Conservation (phyloP, 1,140 invertebrate genomes). For the Lerema accius region DNA sequence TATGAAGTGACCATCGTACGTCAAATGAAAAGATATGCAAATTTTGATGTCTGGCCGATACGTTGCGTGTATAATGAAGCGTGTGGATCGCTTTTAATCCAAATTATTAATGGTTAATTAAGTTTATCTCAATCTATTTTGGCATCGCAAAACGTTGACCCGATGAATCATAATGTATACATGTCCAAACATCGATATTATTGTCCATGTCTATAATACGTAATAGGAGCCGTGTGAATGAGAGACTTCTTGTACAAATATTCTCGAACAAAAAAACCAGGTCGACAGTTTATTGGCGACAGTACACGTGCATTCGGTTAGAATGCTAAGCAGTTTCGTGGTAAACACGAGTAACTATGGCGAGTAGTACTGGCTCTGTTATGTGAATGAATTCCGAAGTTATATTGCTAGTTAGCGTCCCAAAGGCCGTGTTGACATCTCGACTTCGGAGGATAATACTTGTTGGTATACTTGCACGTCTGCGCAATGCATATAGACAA, state of each 20-base stretch:
- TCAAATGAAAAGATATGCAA: constrained; percentile 76
- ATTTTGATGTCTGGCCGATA: constrained; percentile 56
- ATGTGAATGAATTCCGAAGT: constrained; percentile 41
- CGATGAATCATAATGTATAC: constrained; percentile 48
- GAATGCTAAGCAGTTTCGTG: constrained; percentile 80
- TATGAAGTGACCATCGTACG: constrained; percentile 39
- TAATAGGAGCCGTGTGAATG: constrained; percentile 57
- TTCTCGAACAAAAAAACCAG: constrained; percentile 70
- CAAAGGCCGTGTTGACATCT: constrained; percentile 32
- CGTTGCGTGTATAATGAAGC: constrained; percentile 48
- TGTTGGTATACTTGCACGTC: constrained; percentile 50
- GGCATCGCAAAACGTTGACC: constrained; percentile 57
- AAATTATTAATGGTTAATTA: constrained; percentile 69
- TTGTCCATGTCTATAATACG: constrained; percentile 12
- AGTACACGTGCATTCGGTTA: constrained; percentile 64
- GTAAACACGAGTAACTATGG: constrained; percentile 64
- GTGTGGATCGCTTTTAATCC: constrained; percentile 57
- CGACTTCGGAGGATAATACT: constrained; percentile 53
- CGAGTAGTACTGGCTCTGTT: constrained; percentile 50
- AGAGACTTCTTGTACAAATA: constrained; percentile 63
- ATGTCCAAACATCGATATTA: constrained; percentile 40
- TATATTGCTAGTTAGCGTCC: constrained; percentile 3
- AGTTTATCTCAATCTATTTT: constrained; percentile 66
- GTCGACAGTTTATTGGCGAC: constrained; percentile 73
- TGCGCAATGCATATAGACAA: constrained; percentile 58